These are phyloP conservation scores for Dipus sagitta DNA, from an alignment of 2,797 vertebrate genomes.

Conservation along the genomic window DNA sequence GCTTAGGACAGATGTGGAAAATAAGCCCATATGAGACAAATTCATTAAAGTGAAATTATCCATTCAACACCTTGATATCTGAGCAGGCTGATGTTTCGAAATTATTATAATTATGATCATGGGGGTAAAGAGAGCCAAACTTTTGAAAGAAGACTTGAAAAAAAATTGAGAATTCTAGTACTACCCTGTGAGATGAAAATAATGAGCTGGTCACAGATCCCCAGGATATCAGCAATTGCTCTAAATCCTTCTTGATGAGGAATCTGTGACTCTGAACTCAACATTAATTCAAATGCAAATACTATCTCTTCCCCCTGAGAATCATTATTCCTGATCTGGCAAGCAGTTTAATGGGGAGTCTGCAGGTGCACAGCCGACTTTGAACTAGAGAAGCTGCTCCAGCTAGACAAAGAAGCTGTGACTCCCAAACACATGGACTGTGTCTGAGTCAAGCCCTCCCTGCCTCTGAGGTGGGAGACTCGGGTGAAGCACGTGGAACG, in stretches of 20 bases:
- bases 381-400: constrained; percentile 42
- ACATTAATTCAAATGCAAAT: constrained; percentile 84
- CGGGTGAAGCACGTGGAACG: background rate
- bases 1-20: constrained; percentile 85
- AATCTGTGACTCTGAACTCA: constrained; percentile 71
- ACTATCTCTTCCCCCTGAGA: constrained; percentile 71
- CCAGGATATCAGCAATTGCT: constrained; percentile 73
- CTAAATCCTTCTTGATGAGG: constrained; percentile 68
- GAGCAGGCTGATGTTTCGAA: constrained; percentile 83
- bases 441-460: background rate
- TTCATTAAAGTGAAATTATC: constrained; percentile 87
- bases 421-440: background rate
- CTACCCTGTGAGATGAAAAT: constrained; percentile 81
- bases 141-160: constrained; percentile 74
- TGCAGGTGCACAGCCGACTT: constrained; percentile 70
- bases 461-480: background rate
- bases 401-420: background rate
- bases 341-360: constrained; percentile 75
- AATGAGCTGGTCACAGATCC: constrained; percentile 72
- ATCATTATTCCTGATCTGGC: constrained; percentile 79
- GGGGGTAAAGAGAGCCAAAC: constrained; percentile 79
- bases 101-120: constrained; percentile 84
- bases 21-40: constrained; percentile 84
- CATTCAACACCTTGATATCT: constrained; percentile 85
- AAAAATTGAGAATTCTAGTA: constrained; percentile 73